Base-by-base conservation (phyloP, 2,113 vertebrate genomes). In the Leptocoma aspasia region DNA sequence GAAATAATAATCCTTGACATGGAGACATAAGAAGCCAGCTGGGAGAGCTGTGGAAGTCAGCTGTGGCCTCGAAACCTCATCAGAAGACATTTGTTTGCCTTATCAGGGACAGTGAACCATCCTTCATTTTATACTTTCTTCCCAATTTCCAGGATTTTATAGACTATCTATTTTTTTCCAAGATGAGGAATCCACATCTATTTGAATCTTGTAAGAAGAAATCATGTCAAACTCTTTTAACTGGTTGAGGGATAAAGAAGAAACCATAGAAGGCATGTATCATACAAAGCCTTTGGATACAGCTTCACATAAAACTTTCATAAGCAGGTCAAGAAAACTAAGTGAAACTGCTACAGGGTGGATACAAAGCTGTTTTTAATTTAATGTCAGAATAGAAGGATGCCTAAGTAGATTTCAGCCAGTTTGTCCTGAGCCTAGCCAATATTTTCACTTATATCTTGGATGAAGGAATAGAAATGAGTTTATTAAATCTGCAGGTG, bases 401-500 rank as follows among this genome's bases (percentile, higher is more conserved):
- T 82, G 26, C 72, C 31, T 72, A 93, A 93, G 30, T 65, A 82
- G 39, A 80, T 92, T 90, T 93, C 79, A 95, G n/a, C 45, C 79
- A 88, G 53, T 85, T 69, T 82, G 15, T 82, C 66, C 57, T 77
- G 35, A 15, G 2, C 42, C 50, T 72, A 80, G 66, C 59, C 90
- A 93, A 73, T 88, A 92, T 90, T 92, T 95, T 82, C 56, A 80
- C 54, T 93, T 95, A 66, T 19, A 33, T n/a, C 45, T 95, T 92
- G 81, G 78, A 89, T 82, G 66, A 82, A 91, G 56, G 49, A 92
- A 76, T 71, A 82, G 50, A 91, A 66, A 86, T 8, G 35, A 80
- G 35, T 69, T 96, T 88, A 90, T 93, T 92, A 93, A 92, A 92
- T 90, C 70, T 92, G n/a, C 42, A 92, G 85, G 86, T 90, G 79